Conservation (phyloP, 2,113 vertebrate species). For the Scomber japonicus region DNA sequence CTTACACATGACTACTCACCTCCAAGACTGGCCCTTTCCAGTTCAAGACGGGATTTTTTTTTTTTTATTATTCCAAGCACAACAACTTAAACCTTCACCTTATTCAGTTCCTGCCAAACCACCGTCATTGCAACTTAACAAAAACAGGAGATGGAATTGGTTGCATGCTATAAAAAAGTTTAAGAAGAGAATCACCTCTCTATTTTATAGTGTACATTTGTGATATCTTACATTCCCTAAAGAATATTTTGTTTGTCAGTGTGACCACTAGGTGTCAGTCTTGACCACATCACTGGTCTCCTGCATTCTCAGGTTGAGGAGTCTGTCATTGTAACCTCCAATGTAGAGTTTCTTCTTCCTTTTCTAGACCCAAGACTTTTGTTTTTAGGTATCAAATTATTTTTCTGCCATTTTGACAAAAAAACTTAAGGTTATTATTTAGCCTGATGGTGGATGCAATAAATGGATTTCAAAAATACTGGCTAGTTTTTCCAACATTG, state of each 20-base stretch:
- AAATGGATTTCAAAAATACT: not conserved
- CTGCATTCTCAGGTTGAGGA: not conserved
- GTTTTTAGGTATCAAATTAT: not conserved
- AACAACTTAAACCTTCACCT: not conserved
- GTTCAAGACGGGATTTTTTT: not conserved
- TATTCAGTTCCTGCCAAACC: too few relatives aligned
- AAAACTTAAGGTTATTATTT: too few relatives aligned
- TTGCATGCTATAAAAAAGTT: not conserved
- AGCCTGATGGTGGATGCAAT: not conserved
- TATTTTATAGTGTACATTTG: not conserved
- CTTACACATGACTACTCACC: too few relatives aligned
- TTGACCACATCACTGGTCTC: conserved; percentile 7
- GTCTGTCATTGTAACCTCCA: not conserved
- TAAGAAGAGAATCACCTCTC: not conserved
- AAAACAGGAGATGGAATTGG: not conserved
- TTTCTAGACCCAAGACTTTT: not conserved
- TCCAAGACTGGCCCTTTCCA: not conserved
- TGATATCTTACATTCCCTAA: not conserved
- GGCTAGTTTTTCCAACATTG: not conserved
- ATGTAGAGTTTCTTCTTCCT: not conserved
- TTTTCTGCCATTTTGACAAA: too few relatives aligned
- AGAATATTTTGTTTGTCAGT: not conserved
- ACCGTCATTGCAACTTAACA: not conserved
- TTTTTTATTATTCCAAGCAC: not conserved
- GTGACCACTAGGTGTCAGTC: conserved; percentile 65